Base-by-base conservation (phyloP, 2,797 vertebrate species). In the Dermochelys coriacea region DNA sequence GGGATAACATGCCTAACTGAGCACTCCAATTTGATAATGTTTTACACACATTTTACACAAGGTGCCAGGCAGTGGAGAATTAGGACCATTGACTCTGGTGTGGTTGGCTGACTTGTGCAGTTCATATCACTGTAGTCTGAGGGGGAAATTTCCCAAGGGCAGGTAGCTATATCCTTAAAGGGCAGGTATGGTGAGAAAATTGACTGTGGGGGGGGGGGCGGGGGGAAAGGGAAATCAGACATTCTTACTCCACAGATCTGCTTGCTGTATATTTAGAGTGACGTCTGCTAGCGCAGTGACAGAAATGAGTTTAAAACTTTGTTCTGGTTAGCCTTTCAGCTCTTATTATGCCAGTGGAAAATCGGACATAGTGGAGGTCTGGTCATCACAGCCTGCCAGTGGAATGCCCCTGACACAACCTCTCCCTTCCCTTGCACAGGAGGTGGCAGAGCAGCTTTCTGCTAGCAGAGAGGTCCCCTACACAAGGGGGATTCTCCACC, bases 371-470 rank as follows among this genome's bases (percentile, higher is more conserved):
- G 4, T 25, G 45, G 37, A 80, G 45, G 18, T 64, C 74, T 87
- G 51, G 18, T n/a, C 14, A 86, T 80, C 49, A 80, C 81, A 83
- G 18, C 2, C 9, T 84, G 80, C 23, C 27, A 91, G 75, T 77
- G n/a, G 8, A 16, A n/a, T 85, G 25, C 50, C 25, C 23, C 25
- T 80, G 61, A 34, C 8, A 6, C 11, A 78, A 18, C 50, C n/a
- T 19, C 5, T 16, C 10, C 15, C 0, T 91, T 83, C 49, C 84
- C 92, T n/a, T 51, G 54, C 9, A 3, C 41, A 89, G 95, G 87
- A 0, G 0, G 12, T 74, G 54, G 54, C 57, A 1, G 91, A 2
- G 25, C 50, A 34, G 14, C 19, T 75, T 47, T 3, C 10, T 5
- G 2, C 29, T n/a, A 49, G 45, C 75, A 90, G 75, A 79, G 15